These are phyloP conservation scores for Andrena hattorfiana DNA, from an alignment of 2,888 invertebrate genomes.

Conservation along the genomic window DNA sequence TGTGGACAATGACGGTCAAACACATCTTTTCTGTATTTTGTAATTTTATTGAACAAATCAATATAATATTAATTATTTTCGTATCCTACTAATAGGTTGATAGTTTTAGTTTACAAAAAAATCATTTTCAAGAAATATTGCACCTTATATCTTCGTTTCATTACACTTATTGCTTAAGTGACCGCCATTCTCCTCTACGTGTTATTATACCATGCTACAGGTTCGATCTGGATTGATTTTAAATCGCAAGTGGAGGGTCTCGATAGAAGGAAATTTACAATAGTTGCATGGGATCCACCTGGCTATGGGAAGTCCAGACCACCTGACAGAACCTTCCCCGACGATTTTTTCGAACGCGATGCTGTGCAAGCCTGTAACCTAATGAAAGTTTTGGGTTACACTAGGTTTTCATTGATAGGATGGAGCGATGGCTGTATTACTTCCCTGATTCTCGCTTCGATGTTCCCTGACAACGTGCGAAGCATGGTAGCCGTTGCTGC, in stretches of 20 bases:
- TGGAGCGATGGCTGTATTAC: slow-evolving; percentile 96
- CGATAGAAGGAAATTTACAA: no score
- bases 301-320: background rate
- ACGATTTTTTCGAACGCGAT: slow-evolving; percentile 91
- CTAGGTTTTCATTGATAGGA: slow-evolving; percentile 92
- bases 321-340: slow-evolving; percentile 86
- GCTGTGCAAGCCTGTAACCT: slow-evolving; percentile 90
- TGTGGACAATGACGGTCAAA: no score
- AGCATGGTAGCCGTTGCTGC: slow-evolving; percentile 93
- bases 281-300: no score
- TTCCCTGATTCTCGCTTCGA: slow-evolving; percentile 91
- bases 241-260: background rate
- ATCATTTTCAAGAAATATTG: no score
- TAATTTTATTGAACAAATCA: no score
- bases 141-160: no score
- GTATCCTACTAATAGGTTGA: no score
- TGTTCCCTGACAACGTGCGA: slow-evolving; percentile 88
- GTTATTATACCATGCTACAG: background rate
- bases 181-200: no score
- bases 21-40: no score
- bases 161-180: no score
- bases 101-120: no score
- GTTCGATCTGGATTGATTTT: background rate
- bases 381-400: slow-evolving; percentile 89
- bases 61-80: no score